Conservation (phyloP, 2,113 vertebrate genomes). For the Engystomops pustulosus region DNA sequence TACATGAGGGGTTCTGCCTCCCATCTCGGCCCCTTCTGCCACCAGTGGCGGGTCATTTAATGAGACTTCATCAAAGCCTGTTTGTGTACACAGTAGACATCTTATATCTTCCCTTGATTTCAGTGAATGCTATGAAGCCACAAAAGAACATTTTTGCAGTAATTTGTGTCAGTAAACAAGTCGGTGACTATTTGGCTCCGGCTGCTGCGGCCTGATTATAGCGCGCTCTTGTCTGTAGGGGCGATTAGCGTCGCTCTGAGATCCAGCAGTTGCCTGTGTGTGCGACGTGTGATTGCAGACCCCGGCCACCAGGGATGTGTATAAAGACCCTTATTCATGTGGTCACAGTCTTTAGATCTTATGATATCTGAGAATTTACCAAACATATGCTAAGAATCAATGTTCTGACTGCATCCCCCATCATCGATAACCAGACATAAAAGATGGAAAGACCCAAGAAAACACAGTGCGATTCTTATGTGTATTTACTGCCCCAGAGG, state of each 20-base stretch:
- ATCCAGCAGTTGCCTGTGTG: background rate
- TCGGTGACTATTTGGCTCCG: constrained; percentile 18
- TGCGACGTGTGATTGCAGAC: constrained; percentile 24
- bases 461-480: background rate
- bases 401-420: background rate
- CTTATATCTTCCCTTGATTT: constrained; percentile 27
- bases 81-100: constrained; percentile 40
- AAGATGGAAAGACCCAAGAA: background rate
- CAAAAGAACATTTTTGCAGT: constrained; percentile 6
- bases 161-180: constrained; percentile 29
- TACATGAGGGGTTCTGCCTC: no score
- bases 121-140: constrained; percentile 8
- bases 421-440: background rate
- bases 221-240: background rate
- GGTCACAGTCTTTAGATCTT: constrained; percentile 1
- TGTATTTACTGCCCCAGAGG: no score
- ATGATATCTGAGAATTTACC: background rate
- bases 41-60: constrained; percentile 59
- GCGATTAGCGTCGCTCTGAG: background rate
- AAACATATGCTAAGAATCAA: constrained; percentile 4
- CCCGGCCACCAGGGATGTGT: background rate
- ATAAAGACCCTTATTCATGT: background rate
- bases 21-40: constrained; percentile 50
- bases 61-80: constrained; percentile 58
- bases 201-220: constrained; percentile 32